Conservation (phyloP, 2,797 vertebrate genomes). For the Sarcoramphus papa region DNA sequence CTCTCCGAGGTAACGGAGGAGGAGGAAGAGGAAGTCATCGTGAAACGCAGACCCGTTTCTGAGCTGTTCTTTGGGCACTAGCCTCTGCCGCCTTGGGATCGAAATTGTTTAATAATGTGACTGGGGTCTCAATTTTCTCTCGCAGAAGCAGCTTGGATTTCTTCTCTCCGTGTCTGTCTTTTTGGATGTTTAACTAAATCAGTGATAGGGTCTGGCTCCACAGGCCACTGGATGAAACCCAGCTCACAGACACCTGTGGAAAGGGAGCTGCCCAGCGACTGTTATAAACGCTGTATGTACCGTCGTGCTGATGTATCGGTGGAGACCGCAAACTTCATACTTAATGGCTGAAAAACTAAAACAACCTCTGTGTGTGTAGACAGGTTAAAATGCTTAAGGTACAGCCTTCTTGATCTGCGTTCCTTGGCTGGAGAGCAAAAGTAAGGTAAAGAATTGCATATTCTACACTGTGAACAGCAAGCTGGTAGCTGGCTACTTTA, state of each 20-base stretch:
- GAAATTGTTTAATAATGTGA: not conserved
- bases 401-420: not conserved
- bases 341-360: not conserved
- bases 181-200: not conserved
- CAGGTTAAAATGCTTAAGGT: not conserved
- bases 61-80: conserved; percentile 73
- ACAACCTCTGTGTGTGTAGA: not conserved
- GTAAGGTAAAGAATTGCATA: not conserved
- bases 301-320: accelerated
- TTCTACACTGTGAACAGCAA: conserved; percentile 21
- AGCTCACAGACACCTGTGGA: not conserved
- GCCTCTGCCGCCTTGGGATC: not conserved
- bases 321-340: not conserved
- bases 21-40: conserved; percentile 54
- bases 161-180: not conserved
- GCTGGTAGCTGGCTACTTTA: not conserved
- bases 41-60: conserved; percentile 65
- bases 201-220: not conserved
- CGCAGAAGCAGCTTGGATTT: not conserved
- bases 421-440: not conserved
- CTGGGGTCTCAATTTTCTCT: not conserved
- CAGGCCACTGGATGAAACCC: not conserved
- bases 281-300: accelerated
- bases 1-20: conserved; percentile 59
- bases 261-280: not conserved